Conservation (phyloP, 2,113 vertebrate genomes). For the Bujurquina vittata region DNA sequence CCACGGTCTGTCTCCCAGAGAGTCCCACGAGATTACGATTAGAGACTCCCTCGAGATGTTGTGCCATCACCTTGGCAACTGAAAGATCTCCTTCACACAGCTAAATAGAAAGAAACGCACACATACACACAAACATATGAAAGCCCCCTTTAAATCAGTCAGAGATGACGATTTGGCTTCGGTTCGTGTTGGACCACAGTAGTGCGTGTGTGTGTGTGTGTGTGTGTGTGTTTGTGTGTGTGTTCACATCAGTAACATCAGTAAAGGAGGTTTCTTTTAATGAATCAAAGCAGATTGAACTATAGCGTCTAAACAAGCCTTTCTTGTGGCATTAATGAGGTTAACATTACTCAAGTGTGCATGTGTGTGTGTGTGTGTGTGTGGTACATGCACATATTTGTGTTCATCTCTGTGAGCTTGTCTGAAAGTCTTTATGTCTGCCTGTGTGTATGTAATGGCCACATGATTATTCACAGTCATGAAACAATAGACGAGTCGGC, state of each 20-base stretch:
- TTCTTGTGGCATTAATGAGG: constrained; percentile 57
- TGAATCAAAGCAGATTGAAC: constrained; percentile 65
- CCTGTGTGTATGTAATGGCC: constrained; percentile 37
- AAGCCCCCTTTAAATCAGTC: constrained; percentile 38
- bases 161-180: constrained; percentile 8
- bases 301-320: constrained; percentile 43
- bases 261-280: constrained; percentile 34
- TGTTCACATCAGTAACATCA: constrained; percentile 41
- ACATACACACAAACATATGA: constrained; percentile 19
- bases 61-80: constrained; percentile 59
- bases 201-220: neutral
- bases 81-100: constrained; percentile 9
- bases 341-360: constrained; percentile 46
- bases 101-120: neutral
- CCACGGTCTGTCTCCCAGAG: constrained; percentile 31
- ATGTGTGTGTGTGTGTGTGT: constrained; percentile 7
- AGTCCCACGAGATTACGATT: constrained; percentile 36
- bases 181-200: constrained; percentile 8
- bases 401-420: constrained; percentile 23
- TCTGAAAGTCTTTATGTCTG: neutral
- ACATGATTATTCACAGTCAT: constrained; percentile 72
- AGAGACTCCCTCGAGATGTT: constrained; percentile 40
- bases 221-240: constrained; percentile 8
- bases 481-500: constrained; percentile 65
- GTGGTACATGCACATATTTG: neutral